Evolutionary conservation across 2,888 invertebrate genomes (phyloP), one percentile per base, ranked within the genome.

Genomic region (Aproaerema taeniolella): DNA sequence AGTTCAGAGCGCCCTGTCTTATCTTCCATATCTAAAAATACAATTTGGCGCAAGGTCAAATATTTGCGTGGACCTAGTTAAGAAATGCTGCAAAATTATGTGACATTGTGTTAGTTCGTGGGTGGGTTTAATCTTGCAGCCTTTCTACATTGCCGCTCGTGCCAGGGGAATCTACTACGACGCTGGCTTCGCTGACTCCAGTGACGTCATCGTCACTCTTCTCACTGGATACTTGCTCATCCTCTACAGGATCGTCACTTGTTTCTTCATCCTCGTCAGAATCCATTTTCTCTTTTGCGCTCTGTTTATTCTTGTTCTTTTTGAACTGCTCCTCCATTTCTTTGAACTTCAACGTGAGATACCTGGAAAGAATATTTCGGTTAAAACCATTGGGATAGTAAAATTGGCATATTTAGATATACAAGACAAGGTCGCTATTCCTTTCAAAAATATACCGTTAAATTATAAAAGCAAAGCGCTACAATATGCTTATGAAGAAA

Each of bases 291-390:
- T 77, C 67, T 38, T 67, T 43, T 1, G 52, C 59, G 1, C 50
- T 51, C 36, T 72, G 63, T 52, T 86, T 81, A 54, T 90, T 50
- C 30, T 91, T 90, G 51, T 93, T 92, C 59, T 91, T 89, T 42
- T 89, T 90, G 78, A 93, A 89, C 74, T 94, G 92, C 49, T 93
- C 93, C 72, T 95, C 95, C 92, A 94, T 93, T 76, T 95, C 95
- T 81, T 93, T 91, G 65, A 94, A 95, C 67, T 95, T 95, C 41
- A 94, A 77, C 8, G 93, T 93, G 36, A 95, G 79, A 64, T 95
- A 95, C 77, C 94, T 92, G 64, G 36, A 16, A 33, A 12, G 9
- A n/a, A n/a, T 5, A n/a, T n/a, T n/a, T n/a, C n/a, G n/a, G n/a
- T n/a, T n/a, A n/a, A n/a, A 12, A 33, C 11, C 1, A n/a, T n/a